A percentile compares a stretch with the other conserved stretches of the same genome.
Evolutionary conservation across 2,797 vertebrate genomes (phyloP).

Genomic region (Labroides dimidiatus): DNA sequence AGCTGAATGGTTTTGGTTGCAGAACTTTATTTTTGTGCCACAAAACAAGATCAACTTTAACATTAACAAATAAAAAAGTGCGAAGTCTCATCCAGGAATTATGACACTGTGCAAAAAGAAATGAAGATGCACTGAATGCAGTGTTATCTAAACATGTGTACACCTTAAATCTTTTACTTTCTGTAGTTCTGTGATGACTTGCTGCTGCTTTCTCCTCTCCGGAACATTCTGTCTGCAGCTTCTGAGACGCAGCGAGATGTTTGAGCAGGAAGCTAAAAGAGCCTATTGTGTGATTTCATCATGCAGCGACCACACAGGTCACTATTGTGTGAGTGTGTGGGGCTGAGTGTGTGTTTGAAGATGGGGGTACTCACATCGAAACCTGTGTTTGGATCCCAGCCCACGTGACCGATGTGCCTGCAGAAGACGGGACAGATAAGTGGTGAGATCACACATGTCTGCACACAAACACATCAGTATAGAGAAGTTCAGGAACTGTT

Average conservation of each 20-base stretch:
- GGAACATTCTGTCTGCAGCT: conserved; percentile 23
- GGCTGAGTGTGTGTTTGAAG: conserved; percentile 22
- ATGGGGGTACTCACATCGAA: conserved; percentile 94
- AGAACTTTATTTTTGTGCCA: too few species aligned
- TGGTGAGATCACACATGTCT: conserved; percentile 41
- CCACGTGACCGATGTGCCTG: conserved; percentile 98
- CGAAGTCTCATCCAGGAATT: too few species aligned
- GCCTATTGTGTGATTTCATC: conserved; percentile 74
- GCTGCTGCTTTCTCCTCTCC: neutral
- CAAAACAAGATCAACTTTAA: neutral
- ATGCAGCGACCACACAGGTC: conserved; percentile 72
- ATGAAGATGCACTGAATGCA: neutral
- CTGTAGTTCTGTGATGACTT: neutral
- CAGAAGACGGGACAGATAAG: conserved; percentile 48
- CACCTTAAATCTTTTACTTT: neutral
- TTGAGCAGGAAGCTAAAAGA: conserved; percentile 68
- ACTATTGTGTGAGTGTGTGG: conserved; percentile 71
- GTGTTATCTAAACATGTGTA: neutral
- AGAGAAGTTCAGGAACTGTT: conserved; percentile 29
- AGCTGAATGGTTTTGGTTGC: too few species aligned
- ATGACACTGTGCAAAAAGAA: too few species aligned
- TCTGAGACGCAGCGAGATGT: conserved; percentile 20
- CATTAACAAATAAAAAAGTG: neutral
- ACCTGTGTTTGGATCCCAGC: conserved; percentile 99
- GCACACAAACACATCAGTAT: conserved; percentile 19